Conservation (phyloP, 2,888 invertebrate genomes). For the Polylopha cassiicola region DNA sequence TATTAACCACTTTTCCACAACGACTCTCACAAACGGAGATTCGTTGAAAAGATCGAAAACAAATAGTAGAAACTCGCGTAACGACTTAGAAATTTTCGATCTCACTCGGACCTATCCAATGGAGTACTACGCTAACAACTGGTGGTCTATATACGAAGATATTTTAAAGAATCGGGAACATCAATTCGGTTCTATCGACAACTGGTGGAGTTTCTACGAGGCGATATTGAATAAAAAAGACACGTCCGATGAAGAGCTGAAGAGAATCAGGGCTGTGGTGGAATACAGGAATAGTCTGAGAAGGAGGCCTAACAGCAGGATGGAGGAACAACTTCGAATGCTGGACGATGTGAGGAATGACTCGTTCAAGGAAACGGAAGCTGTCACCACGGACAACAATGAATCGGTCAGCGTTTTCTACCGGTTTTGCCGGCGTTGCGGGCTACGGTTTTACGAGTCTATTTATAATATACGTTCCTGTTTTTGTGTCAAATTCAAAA, state of each 20-base stretch:
- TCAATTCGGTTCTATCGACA: conserved; percentile 69
- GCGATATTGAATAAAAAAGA: conserved; percentile 51
- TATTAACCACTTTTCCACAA: conserved; percentile 40
- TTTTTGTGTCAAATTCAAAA: no score
- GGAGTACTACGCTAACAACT: conserved; percentile 71
- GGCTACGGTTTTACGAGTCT: no score
- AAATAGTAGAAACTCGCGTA: conserved; percentile 37
- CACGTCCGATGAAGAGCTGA: conserved; percentile 47
- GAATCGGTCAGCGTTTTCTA: conserved; percentile 64
- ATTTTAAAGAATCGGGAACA: conserved; percentile 59
- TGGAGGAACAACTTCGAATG: conserved; percentile 63
- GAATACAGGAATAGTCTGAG: conserved; percentile 41
- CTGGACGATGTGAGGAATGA: conserved; percentile 58
- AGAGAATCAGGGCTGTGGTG: conserved; percentile 45
- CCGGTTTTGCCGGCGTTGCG: no score
- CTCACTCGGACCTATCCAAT: conserved; percentile 61
- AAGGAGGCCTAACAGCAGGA: conserved; percentile 50
- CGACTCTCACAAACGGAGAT: conserved; percentile 36
- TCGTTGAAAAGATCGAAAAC: conserved; percentile 39
- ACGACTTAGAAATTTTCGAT: conserved; percentile 57
- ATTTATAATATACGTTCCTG: no score
- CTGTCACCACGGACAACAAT: conserved; percentile 45
- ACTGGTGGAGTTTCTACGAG: conserved; percentile 72
- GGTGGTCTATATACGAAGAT: conserved; percentile 72
- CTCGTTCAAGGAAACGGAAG: conserved; percentile 56